Conservation (phyloP, 2,113 vertebrate genomes). For the Amblyornis subalaris region DNA sequence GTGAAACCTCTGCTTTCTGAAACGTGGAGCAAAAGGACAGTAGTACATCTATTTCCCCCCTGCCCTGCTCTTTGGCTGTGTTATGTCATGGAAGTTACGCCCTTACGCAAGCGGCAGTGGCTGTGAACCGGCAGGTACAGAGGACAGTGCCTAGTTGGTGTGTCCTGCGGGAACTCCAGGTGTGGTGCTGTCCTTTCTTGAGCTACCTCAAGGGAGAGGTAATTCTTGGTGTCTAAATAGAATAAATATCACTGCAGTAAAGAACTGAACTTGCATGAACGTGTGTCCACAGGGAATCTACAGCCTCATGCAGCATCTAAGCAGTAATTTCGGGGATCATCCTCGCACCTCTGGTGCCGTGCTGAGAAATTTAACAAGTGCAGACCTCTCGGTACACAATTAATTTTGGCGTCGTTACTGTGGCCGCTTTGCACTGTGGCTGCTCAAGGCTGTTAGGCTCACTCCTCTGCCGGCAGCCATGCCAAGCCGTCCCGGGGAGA, state of each 20-base stretch:
- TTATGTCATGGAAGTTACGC: neutral
- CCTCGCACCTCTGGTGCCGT: neutral
- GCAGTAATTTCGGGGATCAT: neutral
- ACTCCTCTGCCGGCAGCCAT: neutral
- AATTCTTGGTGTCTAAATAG: neutral
- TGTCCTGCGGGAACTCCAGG: neutral
- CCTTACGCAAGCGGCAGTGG: neutral
- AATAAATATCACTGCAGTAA: too few species aligned
- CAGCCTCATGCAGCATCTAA: neutral
- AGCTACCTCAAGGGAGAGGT: neutral
- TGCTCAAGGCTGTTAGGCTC: neutral
- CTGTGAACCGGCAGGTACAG: neutral
- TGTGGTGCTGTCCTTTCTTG: neutral
- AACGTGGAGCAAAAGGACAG: neutral
- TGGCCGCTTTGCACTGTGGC: rapidly evolving
- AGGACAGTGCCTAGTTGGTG: too few species aligned
- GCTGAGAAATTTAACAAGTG: neutral
- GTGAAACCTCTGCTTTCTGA: neutral
- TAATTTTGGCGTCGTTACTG: neutral
- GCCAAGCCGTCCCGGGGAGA: too few species aligned
- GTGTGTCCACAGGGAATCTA: neutral
- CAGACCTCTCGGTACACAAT: neutral
- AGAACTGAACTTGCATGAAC: neutral
- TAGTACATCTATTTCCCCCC: rapidly evolving
- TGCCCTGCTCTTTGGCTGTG: neutral